Percentiles rank a stretch among this genome's conserved stretches.
These are phyloP conservation scores for Gymnoscopelus braueri DNA, from an alignment of 2,797 vertebrate species.

Conservation along the genomic window DNA sequence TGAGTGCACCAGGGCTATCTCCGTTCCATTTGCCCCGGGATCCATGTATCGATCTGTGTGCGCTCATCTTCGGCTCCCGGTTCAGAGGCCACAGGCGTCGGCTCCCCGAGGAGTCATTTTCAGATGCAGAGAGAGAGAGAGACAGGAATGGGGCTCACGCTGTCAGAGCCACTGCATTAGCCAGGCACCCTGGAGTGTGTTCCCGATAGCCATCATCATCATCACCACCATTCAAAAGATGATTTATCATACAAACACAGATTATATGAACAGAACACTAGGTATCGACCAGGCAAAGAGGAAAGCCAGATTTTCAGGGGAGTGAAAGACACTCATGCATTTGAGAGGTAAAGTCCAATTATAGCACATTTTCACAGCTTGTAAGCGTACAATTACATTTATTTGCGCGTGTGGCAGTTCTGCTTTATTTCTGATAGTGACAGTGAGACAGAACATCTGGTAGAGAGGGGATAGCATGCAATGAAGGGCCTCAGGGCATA, in stretches of 20 bases:
- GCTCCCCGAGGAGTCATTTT: conserved; percentile 20
- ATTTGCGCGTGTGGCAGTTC: too few relatives aligned
- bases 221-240: background rate
- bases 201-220: background rate
- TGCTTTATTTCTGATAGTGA: too few relatives aligned
- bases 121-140: background rate
- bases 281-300: background rate
- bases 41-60: conserved; percentile 25
- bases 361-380: too few relatives aligned
- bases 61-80: conserved; percentile 37
- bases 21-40: conserved; percentile 13
- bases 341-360: background rate
- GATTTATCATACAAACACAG: background rate
- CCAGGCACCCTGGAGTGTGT: background rate
- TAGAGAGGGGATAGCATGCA: too few relatives aligned
- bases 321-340: background rate
- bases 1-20: background rate
- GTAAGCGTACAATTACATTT: too few relatives aligned
- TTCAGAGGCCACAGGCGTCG: conserved; percentile 10
- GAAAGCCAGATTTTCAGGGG: background rate
- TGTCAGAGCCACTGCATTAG: background rate
- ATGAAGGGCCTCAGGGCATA: too few relatives aligned
- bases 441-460: too few relatives aligned
- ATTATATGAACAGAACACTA: background rate
- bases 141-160: background rate